These are phyloP conservation scores for Coremacera marginata DNA, from an alignment of 2,888 invertebrate genomes.

Conservation along the genomic window DNA sequence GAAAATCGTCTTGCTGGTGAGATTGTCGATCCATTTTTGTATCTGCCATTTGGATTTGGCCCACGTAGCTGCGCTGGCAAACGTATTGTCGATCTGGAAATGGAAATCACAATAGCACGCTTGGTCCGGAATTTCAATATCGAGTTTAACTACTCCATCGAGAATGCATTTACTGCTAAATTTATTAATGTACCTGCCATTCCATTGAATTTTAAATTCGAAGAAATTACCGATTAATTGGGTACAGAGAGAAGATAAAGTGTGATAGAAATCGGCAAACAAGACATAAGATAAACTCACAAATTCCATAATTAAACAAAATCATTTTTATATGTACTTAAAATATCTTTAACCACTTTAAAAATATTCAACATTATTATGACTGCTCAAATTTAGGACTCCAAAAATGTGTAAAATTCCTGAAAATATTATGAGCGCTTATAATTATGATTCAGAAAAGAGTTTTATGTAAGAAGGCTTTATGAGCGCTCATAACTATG, in stretches of 20 bases:
- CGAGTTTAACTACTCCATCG: constrained; percentile 66
- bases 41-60: constrained; percentile 65
- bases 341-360: too few species aligned
- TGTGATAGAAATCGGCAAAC: too few species aligned
- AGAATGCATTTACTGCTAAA: constrained; percentile 57
- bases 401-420: too few species aligned
- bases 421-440: too few species aligned
- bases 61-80: constrained; percentile 77
- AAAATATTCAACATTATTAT: too few species aligned
- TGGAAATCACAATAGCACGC: constrained; percentile 70
- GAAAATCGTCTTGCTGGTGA: constrained; percentile 46
- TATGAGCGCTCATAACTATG: too few species aligned
- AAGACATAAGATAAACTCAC: too few species aligned
- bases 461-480: too few species aligned
- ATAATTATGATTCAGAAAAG: too few species aligned
- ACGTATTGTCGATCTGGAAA: constrained; percentile 80
- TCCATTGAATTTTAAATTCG: constrained; percentile 66
- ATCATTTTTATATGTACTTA: too few species aligned
- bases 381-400: too few species aligned
- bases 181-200: constrained; percentile 66
- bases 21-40: constrained; percentile 59
- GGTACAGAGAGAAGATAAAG: neutral
- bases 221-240: constrained; percentile 48
- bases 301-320: too few species aligned
- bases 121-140: constrained; percentile 67